These are phyloP conservation scores for Erythrolamprus reginae DNA, from an alignment of 2,113 vertebrate species.

Conservation along the genomic window DNA sequence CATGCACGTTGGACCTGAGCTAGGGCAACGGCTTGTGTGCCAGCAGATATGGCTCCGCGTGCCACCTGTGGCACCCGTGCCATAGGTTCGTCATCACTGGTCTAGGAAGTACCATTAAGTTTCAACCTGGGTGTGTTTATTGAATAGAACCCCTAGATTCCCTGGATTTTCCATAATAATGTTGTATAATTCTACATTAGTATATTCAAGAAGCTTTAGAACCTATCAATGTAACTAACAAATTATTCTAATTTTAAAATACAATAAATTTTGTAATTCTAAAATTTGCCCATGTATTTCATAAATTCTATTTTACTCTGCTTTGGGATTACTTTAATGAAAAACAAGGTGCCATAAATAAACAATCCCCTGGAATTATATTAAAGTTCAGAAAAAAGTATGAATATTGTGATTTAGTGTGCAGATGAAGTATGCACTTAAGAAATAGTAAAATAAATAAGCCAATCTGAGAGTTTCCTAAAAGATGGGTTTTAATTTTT, in stretches of 20 bases:
- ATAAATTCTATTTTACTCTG: not conserved
- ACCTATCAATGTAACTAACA: no score
- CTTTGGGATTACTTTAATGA: not conserved
- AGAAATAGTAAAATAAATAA: not conserved
- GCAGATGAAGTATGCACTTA: not conserved
- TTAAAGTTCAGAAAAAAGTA: no score
- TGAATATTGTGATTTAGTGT: no score
- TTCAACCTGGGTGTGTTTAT: not conserved
- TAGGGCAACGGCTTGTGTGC: no score
- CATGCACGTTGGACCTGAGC: no score
- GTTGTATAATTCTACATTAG: no score
- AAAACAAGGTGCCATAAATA: not conserved
- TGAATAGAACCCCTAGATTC: not conserved
- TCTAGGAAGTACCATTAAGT: not conserved
- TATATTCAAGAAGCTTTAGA: no score
- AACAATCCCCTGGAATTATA: not conserved
- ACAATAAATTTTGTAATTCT: not conserved
- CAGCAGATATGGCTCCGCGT: no score
- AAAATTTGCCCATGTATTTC: not conserved
- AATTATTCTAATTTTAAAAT: no score
- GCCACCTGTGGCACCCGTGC: no score
- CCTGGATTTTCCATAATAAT: no score
- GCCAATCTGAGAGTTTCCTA: not conserved
- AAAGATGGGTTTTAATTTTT: not conserved
- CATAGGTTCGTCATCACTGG: no score